These are phyloP conservation scores for Remorina albescens DNA, from an alignment of 2,797 vertebrate species.

Conservation along the genomic window DNA sequence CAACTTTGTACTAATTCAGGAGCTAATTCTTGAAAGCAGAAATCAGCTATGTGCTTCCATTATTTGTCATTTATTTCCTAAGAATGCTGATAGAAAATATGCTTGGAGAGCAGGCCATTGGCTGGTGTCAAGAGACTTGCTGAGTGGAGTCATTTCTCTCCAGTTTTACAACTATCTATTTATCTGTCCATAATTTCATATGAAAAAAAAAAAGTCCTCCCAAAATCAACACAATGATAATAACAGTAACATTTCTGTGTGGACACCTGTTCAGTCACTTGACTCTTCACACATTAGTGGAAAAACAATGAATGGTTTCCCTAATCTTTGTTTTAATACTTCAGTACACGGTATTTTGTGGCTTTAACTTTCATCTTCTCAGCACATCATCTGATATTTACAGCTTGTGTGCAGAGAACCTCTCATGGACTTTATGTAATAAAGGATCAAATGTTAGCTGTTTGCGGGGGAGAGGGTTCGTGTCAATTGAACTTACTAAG, in stretches of 20 bases:
- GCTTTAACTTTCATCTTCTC: constrained; percentile 31
- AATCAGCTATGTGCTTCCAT: constrained; percentile 15
- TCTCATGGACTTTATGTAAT: no score
- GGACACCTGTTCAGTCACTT: neutral
- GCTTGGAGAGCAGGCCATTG: neutral
- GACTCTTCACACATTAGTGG: neutral
- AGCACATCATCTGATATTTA: no score
- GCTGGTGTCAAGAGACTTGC: neutral
- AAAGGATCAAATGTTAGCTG: no score
- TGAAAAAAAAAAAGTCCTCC: neutral
- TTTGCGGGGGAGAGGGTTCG: neutral
- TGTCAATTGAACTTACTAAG: no score
- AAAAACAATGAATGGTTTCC: neutral
- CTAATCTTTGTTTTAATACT: no score
- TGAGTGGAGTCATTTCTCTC: constrained; percentile 6
- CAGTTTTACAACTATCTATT: no score
- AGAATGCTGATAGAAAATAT: constrained; percentile 9
- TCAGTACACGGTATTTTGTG: neutral
- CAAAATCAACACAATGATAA: neutral
- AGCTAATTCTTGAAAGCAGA: neutral
- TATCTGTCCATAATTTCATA: no score
- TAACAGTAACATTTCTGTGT: neutral
- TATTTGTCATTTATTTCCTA: constrained; percentile 10
- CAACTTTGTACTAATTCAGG: neutral
- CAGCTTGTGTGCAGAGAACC: no score